These are phyloP conservation scores for Onychorhynchus coronatus DNA, from an alignment of 2,113 vertebrate genomes.

Conservation along the genomic window DNA sequence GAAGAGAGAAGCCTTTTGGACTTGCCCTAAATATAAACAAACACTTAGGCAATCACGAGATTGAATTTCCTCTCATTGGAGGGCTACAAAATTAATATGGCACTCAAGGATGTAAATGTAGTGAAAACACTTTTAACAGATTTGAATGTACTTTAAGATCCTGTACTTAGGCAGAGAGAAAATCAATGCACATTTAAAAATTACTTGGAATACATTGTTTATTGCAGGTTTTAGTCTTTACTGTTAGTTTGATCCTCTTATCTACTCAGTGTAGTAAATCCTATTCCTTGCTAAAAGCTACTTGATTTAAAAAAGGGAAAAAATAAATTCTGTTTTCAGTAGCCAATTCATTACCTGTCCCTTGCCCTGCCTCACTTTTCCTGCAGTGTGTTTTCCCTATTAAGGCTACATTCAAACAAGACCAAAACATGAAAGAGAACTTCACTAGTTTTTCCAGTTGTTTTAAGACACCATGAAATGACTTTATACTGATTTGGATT, in stretches of 20 bases:
- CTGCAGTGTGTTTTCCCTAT: not conserved
- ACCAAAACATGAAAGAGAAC: not conserved
- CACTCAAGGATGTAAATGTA: constrained; percentile 33
- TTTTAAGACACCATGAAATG: not conserved
- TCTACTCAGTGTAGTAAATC: not conserved
- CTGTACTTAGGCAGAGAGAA: not conserved
- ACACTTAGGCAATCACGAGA: constrained; percentile 15
- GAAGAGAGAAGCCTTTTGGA: not conserved
- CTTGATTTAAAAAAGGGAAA: not conserved
- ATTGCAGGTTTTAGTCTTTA: not conserved
- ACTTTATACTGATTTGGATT: constrained; percentile 7
- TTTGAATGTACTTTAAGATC: constrained; percentile 4
- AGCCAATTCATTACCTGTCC: not conserved
- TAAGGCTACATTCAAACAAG: not conserved
- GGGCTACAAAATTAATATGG: constrained; percentile 36
- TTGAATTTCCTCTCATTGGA: constrained; percentile 29
- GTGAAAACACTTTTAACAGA: constrained; percentile 22
- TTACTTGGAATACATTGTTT: not conserved
- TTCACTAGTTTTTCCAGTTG: not conserved
- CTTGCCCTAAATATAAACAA: constrained; percentile 33
- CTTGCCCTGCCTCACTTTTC: not conserved
- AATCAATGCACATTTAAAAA: not conserved
- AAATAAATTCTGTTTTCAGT: not conserved
- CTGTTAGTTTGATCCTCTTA: not conserved
- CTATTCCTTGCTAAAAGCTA: not conserved